A percentile compares a stretch with the other conserved stretches of the same genome.
Conservation (phyloP, 2,113 vertebrate genomes). For the Trichechus manatus region DNA sequence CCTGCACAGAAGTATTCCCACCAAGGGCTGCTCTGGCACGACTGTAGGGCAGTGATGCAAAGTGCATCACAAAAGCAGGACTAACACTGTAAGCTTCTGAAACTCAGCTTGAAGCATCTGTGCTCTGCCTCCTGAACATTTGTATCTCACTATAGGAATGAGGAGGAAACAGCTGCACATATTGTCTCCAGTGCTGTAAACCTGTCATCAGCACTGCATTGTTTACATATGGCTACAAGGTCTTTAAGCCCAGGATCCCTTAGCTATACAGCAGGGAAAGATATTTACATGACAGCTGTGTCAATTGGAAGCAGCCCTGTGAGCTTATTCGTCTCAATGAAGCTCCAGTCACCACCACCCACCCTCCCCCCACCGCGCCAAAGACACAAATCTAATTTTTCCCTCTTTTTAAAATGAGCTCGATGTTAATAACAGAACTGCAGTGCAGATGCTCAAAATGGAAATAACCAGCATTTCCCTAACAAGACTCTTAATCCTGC, state of each 20-base stretch:
- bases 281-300: conserved; percentile 88
- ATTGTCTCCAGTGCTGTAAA: conserved; percentile 86
- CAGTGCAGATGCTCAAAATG: conserved; percentile 88
- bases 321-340: conserved; percentile 85
- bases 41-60: background rate
- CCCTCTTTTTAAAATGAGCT: conserved; percentile 86
- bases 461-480: conserved; percentile 88
- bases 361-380: conserved; percentile 64
- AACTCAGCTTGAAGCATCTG: conserved; percentile 61
- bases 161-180: conserved; percentile 86
- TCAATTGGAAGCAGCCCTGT: conserved; percentile 83
- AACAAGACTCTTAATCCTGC: conserved; percentile 89
- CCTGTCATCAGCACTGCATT: conserved; percentile 86
- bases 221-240: conserved; percentile 90
- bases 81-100: conserved; percentile 11
- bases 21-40: rapidly evolving
- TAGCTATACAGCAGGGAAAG: conserved; percentile 62
- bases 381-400: conserved; percentile 87
- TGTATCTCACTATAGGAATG: conserved; percentile 81
- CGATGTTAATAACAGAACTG: conserved; percentile 89
- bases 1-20: background rate
- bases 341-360: conserved; percentile 53
- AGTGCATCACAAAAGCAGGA: conserved; percentile 24
- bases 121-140: conserved; percentile 79
- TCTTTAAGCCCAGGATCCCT: conserved; percentile 83